Conservation (phyloP, 2,113 vertebrate genomes). For the Pogonocichla stellata region DNA sequence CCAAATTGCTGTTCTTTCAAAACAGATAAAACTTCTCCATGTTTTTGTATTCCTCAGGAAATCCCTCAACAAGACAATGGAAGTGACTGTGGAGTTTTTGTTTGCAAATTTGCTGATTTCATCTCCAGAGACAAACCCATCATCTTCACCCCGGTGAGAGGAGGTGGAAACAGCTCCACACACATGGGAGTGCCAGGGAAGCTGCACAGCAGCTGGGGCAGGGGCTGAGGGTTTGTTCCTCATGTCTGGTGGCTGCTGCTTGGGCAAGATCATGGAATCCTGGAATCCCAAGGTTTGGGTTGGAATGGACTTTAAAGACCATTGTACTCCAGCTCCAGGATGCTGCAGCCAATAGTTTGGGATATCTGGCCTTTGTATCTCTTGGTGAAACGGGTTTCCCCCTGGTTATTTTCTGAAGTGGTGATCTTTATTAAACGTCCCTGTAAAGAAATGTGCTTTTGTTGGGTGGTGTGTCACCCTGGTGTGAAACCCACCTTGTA, state of each 20-base stretch:
- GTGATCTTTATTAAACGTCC: not conserved
- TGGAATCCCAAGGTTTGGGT: not conserved
- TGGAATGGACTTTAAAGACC: not conserved
- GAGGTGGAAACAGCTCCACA: not conserved
- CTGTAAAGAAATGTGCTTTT: not conserved
- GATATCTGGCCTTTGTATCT: not conserved
- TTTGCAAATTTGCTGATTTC: constrained; percentile 92
- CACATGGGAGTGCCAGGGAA: not conserved
- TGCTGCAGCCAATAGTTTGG: not conserved
- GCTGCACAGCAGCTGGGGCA: not conserved
- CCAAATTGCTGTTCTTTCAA: not conserved
- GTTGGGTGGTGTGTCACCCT: not conserved
- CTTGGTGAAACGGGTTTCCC: not conserved
- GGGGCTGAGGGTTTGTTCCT: not conserved
- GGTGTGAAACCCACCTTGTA: not conserved
- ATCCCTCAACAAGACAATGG: constrained; percentile 91
- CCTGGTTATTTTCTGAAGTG: not conserved
- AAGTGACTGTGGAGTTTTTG: constrained; percentile 92
- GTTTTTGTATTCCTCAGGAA: constrained; percentile 74
- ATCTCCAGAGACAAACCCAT: constrained; percentile 83
- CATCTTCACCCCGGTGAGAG: constrained; percentile 86
- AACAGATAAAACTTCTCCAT: not conserved
- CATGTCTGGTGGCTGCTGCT: not conserved
- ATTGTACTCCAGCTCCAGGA: rapidly evolving
- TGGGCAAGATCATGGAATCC: rapidly evolving